Evolutionary conservation across 2,113 vertebrate species (phyloP).

Genomic region (Clarias batrachus): DNA sequence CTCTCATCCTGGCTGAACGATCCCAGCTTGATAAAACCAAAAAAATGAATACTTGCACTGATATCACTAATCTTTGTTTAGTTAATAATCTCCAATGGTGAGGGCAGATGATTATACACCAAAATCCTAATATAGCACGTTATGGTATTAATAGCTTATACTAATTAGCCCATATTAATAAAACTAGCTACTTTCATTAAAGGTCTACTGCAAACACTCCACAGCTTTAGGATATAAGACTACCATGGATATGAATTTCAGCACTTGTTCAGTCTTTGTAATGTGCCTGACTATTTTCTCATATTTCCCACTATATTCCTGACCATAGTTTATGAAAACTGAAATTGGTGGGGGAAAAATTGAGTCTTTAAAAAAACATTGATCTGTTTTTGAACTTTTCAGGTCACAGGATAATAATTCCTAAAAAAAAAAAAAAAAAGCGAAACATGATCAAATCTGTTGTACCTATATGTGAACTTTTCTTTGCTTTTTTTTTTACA

Average conservation of each 20-base stretch:
- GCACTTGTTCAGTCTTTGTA: not conserved
- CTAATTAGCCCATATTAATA: too few species aligned
- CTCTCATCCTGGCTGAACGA: not conserved
- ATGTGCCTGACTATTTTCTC: not conserved
- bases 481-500: too few species aligned
- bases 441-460: too few species aligned
- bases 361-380: not conserved
- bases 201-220: not conserved
- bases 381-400: not conserved
- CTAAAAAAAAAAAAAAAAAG: too few species aligned
- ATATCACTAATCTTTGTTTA: not conserved
- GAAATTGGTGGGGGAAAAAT: not conserved
- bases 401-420: too few species aligned
- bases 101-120: not conserved
- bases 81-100: not conserved
- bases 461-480: too few species aligned
- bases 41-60: conserved; percentile 12
- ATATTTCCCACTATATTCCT: not conserved
- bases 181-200: not conserved
- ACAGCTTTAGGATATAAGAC: not conserved
- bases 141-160: not conserved
- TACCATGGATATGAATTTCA: not conserved
- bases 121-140: not conserved
- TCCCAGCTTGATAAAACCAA: not conserved
- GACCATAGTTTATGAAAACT: not conserved